phyloP scores from a whole-genome alignment of 2,888 invertebrate genomes.

The Ectobius pallidus region DNA sequence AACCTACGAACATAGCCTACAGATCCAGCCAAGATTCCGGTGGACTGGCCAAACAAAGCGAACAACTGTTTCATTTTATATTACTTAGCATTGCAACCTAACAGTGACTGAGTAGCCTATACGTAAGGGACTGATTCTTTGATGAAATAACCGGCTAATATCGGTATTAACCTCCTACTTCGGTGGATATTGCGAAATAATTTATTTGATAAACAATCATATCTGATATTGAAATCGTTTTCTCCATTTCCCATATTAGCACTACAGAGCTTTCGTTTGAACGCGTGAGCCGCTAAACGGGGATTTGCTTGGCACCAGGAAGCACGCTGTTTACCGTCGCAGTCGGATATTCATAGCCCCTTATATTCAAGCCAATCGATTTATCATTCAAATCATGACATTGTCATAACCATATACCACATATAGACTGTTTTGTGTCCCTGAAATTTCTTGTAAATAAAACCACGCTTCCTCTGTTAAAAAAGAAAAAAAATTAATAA shows the following conservation, averaged over 20 bases:
- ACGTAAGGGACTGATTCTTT: too few species aligned
- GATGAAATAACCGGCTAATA: too few species aligned
- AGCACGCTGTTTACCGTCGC: background rate
- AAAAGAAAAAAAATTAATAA: background rate
- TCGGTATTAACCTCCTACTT: too few species aligned
- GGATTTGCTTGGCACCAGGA: background rate
- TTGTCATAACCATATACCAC: background rate
- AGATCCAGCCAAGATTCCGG: too few species aligned
- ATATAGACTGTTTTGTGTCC: background rate
- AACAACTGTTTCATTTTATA: background rate
- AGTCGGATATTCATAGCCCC: background rate
- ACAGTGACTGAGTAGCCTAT: too few species aligned
- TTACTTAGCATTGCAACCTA: too few species aligned
- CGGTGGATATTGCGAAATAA: too few species aligned
- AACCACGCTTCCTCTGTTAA: background rate
- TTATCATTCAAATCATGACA: background rate
- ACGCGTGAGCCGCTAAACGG: too few species aligned
- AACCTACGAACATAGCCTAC: background rate
- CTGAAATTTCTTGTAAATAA: background rate
- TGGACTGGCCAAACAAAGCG: background rate
- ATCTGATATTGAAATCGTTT: too few species aligned
- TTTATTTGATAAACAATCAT: too few species aligned
- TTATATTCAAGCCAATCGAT: background rate
- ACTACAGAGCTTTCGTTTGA: too few species aligned
- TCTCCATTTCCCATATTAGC: too few species aligned